Base-by-base conservation (phyloP, 2,797 vertebrate species). In the Bryconaethiops microstoma region DNA sequence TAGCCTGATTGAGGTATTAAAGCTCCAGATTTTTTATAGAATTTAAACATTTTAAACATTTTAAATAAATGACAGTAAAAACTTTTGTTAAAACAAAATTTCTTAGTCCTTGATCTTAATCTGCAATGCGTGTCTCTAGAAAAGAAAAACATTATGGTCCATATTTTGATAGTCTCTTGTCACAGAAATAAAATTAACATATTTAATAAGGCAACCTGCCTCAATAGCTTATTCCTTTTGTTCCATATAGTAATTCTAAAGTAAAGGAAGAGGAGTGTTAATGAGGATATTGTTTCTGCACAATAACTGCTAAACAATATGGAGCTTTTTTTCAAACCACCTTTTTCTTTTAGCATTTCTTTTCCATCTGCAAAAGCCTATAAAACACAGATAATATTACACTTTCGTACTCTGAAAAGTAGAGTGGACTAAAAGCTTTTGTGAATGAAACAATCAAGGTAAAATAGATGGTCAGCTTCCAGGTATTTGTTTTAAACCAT, bases 141-240 rank as follows among this genome's bases (percentile, higher is more conserved):
- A 74, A 9, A 40, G 29, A 40, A 71, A 16, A 29, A 29, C 23
- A 50, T 17, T n/a, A 48, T 0, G 7, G 21, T 16, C 21, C 40
- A 69, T 48, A 69, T 48, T 48, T 52, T 73, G 52, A 52, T 72
- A 72, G 50, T 57, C 39, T 40, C 25, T 57, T 21, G 5, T 52
- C 42, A 70, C 7, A 50, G 13, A 70, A 14, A 50, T 50, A 14
- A 29, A 35, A 35, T 5, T 9, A 40, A n/a, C 8, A 73, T 5
- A 7, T 40, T 59, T 42, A 17, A 60, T 45, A 21, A 59, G 54
- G 35, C 17, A 59, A 8, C 5, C 5, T 23, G n/a, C 45, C 62
- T 57, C 25, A 35, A 19, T 57, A n/a, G 16, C 71, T 73, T 59
- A 59, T 40, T 73, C 29, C 1, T 7, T 74, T 60, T 60, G 72